Evolutionary conservation across 2,113 vertebrate species (phyloP).

Genomic region (Grus americana): DNA sequence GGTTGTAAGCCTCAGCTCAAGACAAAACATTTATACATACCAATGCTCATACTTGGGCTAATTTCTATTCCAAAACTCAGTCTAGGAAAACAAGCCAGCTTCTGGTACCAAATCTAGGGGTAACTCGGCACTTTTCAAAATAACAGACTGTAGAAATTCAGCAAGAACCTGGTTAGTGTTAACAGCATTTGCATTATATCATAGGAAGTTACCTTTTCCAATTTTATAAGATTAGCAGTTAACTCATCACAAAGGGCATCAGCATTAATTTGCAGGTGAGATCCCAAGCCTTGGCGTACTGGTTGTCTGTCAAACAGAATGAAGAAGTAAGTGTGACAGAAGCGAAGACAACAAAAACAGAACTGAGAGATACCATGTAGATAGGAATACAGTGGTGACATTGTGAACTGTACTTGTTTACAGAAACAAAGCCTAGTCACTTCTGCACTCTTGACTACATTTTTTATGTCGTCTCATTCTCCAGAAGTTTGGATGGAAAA

Average conservation of each 20-base stretch:
- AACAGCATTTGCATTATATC: neutral
- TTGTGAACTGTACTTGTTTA: neutral
- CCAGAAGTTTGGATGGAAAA: neutral
- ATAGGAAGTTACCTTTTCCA: slow-evolving; percentile 85
- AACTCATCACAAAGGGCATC: slow-evolving; percentile 85
- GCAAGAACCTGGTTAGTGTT: neutral
- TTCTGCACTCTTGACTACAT: neutral
- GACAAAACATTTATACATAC: neutral
- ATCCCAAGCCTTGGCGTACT: slow-evolving; percentile 44
- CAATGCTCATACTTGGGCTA: neutral
- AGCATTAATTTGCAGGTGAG: slow-evolving; percentile 71
- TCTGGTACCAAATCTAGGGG: neutral
- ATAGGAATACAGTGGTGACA: neutral
- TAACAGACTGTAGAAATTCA: neutral
- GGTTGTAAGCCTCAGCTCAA: neutral
- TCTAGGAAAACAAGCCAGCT: neutral
- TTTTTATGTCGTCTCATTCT: neutral
- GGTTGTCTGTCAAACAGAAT: slow-evolving; percentile 68
- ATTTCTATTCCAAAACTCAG: neutral
- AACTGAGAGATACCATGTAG: neutral
- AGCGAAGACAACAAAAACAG: neutral
- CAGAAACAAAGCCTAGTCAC: neutral
- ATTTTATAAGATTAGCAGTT: slow-evolving; percentile 85
- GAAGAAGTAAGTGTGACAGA: neutral
- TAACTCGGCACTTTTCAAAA: neutral